phyloP scores from a whole-genome alignment of 1,140 invertebrate genomes.

The Nasonia vitripennis region DNA sequence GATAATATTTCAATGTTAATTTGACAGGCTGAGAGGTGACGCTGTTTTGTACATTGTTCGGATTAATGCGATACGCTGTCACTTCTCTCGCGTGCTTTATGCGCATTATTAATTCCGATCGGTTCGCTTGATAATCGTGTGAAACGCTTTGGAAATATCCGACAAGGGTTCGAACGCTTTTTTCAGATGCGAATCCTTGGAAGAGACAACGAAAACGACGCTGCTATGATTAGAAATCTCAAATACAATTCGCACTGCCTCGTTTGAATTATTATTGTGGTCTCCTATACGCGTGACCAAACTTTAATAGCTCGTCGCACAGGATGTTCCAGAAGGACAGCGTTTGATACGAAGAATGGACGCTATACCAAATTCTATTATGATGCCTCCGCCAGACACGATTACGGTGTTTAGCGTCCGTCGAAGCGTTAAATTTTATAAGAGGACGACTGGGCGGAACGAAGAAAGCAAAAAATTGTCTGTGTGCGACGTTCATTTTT shows the following conservation, averaged over 20 bases:
- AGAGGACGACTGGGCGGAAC: not conserved
- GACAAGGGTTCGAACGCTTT: too few relatives aligned
- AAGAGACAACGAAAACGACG: not conserved
- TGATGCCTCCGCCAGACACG: not conserved
- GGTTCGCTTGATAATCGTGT: not conserved
- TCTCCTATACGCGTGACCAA: not conserved
- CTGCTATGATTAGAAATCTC: not conserved
- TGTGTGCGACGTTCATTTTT: too few relatives aligned
- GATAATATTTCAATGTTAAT: slow-evolving; percentile 38
- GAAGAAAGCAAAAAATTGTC: too few relatives aligned
- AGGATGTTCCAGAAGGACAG: not conserved
- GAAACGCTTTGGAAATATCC: too few relatives aligned
- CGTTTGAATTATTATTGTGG: not conserved
- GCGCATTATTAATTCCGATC: not conserved
- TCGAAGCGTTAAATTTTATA: not conserved
- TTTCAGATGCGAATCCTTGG: not conserved
- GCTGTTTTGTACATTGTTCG: slow-evolving; percentile 15
- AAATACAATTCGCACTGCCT: not conserved
- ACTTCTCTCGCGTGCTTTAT: not conserved
- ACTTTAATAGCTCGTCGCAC: not conserved
- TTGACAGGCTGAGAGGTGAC: not conserved
- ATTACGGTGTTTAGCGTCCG: not conserved
- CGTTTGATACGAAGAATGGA: not conserved
- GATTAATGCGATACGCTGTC: not conserved
- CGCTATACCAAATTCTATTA: not conserved